phyloP scores from a whole-genome alignment of 2,113 vertebrate genomes.

The Genyomyrus donnyi region DNA sequence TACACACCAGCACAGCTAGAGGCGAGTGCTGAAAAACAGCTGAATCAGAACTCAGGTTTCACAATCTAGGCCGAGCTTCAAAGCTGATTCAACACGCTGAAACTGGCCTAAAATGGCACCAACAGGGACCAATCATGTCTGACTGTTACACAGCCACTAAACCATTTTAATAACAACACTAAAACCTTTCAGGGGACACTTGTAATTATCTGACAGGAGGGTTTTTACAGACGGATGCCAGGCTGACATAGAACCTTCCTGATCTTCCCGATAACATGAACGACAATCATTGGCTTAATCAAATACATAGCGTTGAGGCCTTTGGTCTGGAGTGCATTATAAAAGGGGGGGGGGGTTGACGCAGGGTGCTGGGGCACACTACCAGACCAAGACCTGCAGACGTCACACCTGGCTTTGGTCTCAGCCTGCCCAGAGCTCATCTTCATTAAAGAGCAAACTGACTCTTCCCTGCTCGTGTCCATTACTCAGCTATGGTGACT shows the following conservation, averaged over 20 bases:
- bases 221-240: not conserved
- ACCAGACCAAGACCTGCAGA: constrained; percentile 32
- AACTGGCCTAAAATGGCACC: not conserved
- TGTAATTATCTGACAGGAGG: not conserved
- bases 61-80: not conserved
- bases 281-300: constrained; percentile 6
- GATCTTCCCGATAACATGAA: constrained; percentile 12
- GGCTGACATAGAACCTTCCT: not conserved
- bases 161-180: not conserved
- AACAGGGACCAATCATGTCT: not conserved
- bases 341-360: not conserved
- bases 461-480: constrained; percentile 14
- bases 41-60: not conserved
- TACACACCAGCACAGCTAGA: not conserved
- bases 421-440: constrained; percentile 43
- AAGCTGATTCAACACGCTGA: not conserved
- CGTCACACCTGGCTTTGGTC: constrained; percentile 62
- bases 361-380: not conserved
- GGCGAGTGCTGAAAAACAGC: not conserved
- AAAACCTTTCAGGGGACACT: not conserved
- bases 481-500: not conserved
- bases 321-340: not conserved
- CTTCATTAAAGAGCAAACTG: constrained; percentile 43
- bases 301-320: not conserved
- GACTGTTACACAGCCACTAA: not conserved